phyloP scores from a whole-genome alignment of 2,797 vertebrate species.

The Cuculus canorus region DNA sequence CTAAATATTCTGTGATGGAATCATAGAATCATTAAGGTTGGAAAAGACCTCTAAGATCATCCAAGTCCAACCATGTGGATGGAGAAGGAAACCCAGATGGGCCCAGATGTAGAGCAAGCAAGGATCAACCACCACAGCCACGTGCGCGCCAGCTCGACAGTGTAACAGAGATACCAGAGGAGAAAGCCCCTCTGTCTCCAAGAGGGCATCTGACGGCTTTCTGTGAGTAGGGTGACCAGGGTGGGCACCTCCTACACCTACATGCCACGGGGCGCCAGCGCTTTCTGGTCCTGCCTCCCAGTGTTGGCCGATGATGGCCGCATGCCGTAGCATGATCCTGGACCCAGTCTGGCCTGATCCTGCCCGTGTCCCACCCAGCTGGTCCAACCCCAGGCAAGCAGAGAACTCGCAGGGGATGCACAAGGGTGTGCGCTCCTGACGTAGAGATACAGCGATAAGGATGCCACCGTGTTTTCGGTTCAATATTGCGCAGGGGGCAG shows the following conservation, averaged over 20 bases:
- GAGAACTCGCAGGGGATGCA: rapidly evolving
- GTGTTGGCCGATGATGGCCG: rapidly evolving
- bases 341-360: background rate
- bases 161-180: background rate
- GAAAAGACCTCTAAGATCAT: no score
- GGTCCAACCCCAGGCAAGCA: background rate
- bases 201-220: background rate
- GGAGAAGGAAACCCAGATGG: background rate
- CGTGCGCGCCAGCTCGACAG: background rate
- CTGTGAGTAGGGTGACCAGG: background rate
- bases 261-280: rapidly evolving
- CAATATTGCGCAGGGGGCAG: rapidly evolving
- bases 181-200: background rate
- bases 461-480: background rate
- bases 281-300: background rate
- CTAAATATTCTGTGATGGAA: no score
- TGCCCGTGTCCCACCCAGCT: background rate
- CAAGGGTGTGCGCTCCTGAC: background rate
- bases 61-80: background rate
- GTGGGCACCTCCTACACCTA: background rate
- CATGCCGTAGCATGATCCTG: background rate
- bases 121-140: background rate
- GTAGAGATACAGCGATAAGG: background rate
- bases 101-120: rapidly evolving
- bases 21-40: no score